Conservation (phyloP, 2,888 invertebrate genomes). For the Phalera bucephala region DNA sequence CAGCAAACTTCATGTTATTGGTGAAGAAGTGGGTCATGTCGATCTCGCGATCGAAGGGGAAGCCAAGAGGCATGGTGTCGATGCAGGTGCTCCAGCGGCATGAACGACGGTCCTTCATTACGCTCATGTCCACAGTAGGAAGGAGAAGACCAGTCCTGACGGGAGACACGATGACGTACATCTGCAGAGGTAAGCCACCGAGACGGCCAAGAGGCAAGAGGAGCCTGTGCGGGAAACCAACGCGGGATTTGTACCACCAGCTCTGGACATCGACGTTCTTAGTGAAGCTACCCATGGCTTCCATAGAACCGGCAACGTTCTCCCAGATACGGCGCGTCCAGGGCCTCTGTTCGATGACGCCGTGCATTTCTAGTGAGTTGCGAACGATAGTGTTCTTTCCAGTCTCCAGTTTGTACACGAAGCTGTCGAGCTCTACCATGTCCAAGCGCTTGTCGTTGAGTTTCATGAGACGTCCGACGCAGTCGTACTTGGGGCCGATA, state of each 20-base stretch:
- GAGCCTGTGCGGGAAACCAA: constrained; percentile 87
- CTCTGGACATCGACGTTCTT: constrained; percentile 77
- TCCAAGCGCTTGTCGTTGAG: constrained; percentile 69
- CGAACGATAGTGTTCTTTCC: constrained; percentile 88
- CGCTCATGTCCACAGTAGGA: constrained; percentile 65
- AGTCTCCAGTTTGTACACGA: constrained; percentile 83
- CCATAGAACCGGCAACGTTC: constrained; percentile 49
- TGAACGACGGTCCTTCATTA: constrained; percentile 76
- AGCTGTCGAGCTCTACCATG: constrained; percentile 77
- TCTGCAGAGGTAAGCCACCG: constrained; percentile 85
- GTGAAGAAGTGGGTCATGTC: constrained; percentile 83
- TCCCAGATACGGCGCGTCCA: constrained; percentile 60
- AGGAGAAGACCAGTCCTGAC: constrained; percentile 73
- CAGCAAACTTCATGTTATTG: constrained; percentile 86
- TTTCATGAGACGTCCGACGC: constrained; percentile 81
- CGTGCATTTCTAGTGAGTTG: constrained; percentile 86
- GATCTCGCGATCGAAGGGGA: constrained; percentile 89
- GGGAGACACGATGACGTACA: constrained; percentile 85
- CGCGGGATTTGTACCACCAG: constrained; percentile 78
- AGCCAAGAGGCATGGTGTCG: constrained; percentile 87
- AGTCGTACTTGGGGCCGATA: constrained; percentile 88
- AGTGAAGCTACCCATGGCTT: constrained; percentile 71
- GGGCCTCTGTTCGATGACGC: constrained; percentile 83
- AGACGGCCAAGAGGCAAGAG: constrained; percentile 87
- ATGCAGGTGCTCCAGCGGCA: constrained; percentile 80